Conservation (phyloP, 2,797 vertebrate genomes). For the Myripristis jacobus region DNA sequence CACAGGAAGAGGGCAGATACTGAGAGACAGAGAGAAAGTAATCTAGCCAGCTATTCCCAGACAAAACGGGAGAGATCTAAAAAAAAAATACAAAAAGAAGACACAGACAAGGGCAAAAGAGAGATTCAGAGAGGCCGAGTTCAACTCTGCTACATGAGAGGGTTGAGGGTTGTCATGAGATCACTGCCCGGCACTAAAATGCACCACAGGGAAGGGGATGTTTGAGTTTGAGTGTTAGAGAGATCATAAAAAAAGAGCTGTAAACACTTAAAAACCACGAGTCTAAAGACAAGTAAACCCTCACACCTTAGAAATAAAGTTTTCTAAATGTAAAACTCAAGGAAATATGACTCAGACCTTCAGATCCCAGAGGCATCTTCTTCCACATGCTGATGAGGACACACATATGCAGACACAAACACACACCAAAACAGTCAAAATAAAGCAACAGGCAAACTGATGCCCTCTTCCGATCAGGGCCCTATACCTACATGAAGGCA, state of each 20-base stretch:
- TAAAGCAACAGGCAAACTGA: not conserved
- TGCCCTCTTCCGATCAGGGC: not conserved
- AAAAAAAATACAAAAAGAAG: not conserved
- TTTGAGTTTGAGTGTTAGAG: no score
- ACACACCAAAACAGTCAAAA: not conserved
- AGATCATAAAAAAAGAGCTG: no score
- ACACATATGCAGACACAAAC: not conserved
- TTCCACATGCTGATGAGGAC: not conserved
- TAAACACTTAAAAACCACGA: not conserved
- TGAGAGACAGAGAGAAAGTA: not conserved
- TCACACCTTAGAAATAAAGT: not conserved
- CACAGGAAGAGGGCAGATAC: not conserved
- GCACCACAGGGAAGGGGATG: not conserved
- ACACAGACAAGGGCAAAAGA: not conserved
- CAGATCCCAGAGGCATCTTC: not conserved
- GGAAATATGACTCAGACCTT: not conserved
- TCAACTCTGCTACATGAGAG: not conserved
- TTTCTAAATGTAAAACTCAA: not conserved
- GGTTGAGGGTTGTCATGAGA: conserved; percentile 2
- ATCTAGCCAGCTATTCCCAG: conserved; percentile 1
- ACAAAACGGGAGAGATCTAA: not conserved
- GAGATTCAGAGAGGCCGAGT: not conserved
- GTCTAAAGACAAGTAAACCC: not conserved
- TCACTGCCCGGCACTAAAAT: conserved; percentile 11
- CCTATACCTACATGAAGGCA: conserved; percentile 79